Conservation (phyloP, 2,797 vertebrate genomes). For the Sebastes itinus region DNA sequence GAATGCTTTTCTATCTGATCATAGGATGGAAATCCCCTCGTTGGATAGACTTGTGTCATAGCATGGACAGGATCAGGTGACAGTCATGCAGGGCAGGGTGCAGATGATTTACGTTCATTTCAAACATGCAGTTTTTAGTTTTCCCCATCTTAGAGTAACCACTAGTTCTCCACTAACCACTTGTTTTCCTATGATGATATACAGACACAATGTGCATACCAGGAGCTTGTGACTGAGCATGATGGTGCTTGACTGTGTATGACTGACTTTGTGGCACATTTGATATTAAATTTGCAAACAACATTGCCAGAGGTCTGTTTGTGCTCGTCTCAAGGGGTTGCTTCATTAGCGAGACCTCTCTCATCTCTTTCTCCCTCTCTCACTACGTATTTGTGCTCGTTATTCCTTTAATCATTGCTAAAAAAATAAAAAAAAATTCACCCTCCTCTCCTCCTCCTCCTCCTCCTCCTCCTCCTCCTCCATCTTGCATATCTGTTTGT, state of each 20-base stretch:
- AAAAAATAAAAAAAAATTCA: not conserved
- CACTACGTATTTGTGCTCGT: constrained; percentile 36
- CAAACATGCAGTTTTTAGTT: not conserved
- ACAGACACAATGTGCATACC: not conserved
- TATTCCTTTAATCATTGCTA: constrained; percentile 41
- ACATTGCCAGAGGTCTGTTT: constrained; percentile 22
- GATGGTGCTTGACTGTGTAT: not conserved
- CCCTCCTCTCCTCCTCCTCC: not conserved
- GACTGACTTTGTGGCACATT: constrained; percentile 1
- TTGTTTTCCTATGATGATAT: not conserved
- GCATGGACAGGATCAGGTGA: not conserved
- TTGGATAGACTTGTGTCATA: not conserved
- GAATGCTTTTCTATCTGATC: not conserved
- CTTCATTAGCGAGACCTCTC: constrained; percentile 52
- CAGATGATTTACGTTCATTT: not conserved
- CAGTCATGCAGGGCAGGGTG: not conserved
- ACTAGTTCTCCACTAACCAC: not conserved
- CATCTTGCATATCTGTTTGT: constrained; percentile 47
- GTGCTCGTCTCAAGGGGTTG: constrained; percentile 43
- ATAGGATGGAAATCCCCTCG: not conserved
- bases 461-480: constrained; percentile 2
- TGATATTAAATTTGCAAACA: constrained; percentile 37
- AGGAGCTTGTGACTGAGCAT: not conserved
- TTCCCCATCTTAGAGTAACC: not conserved
- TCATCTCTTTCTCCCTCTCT: constrained; percentile 19